Percentiles rank a stretch among this genome's conserved stretches.
These are phyloP conservation scores for Aporrectodea caliginosa DNA, from an alignment of 1,140 invertebrate genomes.

Conservation along the genomic window DNA sequence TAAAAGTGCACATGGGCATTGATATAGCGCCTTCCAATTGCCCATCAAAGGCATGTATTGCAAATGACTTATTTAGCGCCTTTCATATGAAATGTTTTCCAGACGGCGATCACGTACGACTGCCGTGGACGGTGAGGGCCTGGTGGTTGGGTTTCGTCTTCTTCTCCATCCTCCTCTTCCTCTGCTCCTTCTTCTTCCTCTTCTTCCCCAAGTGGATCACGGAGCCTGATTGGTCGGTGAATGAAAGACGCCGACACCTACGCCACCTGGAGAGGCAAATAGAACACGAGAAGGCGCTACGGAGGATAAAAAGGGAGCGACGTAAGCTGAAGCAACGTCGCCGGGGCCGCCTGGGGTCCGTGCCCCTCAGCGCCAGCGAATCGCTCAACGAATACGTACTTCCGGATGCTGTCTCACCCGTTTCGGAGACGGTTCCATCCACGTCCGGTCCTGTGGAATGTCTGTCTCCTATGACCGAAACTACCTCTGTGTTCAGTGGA, in stretches of 20 bases:
- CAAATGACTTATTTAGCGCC: no score
- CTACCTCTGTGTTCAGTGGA: background rate
- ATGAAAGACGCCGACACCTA: background rate
- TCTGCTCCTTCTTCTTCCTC: slow-evolving; percentile 1
- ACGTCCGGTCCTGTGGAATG: no score
- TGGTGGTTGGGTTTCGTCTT: slow-evolving; percentile 23
- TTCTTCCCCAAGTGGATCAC: slow-evolving; percentile 17
- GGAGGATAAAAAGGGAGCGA: background rate
- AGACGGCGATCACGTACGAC: background rate
- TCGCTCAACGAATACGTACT: background rate
- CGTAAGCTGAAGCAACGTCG: background rate
- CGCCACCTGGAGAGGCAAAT: background rate
- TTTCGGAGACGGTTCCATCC: no score
- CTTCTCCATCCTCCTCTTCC: slow-evolving; percentile 1
- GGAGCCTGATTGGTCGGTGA: slow-evolving; percentile 8
- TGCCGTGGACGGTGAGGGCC: background rate
- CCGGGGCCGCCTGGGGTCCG: no score
- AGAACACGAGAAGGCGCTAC: background rate
- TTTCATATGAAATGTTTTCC: no score
- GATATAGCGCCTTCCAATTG: no score
- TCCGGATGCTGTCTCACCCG: no score
- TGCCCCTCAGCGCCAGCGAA: no score
- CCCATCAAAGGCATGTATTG: no score
- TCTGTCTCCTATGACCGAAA: background rate
- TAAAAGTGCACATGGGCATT: no score